Percentiles rank a stretch among this genome's conserved stretches.
These are phyloP conservation scores for Limnephilus auricula DNA, from an alignment of 2,888 invertebrate genomes.

Conservation along the genomic window DNA sequence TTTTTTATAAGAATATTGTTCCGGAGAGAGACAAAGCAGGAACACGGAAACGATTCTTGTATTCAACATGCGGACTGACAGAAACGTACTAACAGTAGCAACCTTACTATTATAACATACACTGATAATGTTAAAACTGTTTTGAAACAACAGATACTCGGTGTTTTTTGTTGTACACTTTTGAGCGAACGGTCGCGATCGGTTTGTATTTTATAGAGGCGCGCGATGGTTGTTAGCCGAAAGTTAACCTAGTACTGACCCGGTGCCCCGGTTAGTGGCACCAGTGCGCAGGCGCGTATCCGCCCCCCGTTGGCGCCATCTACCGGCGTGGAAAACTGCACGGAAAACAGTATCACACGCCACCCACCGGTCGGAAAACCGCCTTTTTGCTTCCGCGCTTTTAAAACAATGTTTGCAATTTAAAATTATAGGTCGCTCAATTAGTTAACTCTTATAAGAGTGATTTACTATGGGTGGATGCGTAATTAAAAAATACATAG, in stretches of 20 bases:
- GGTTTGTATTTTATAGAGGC: not conserved
- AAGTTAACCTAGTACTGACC: conserved; percentile 41
- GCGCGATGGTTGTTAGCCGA: conserved; percentile 16
- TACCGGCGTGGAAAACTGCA: not conserved
- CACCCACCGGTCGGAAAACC: not conserved
- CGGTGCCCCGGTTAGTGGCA: conserved; percentile 33
- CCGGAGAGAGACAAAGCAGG: conserved; percentile 23
- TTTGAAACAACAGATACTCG: not conserved
- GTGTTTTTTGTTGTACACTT: not conserved
- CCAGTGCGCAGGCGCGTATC: conserved; percentile 4
- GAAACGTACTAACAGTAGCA: not conserved
- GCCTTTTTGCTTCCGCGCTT: not conserved
- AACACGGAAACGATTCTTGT: not conserved
- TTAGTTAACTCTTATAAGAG: too few relatives aligned
- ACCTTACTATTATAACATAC: not conserved
- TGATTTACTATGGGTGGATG: too few relatives aligned
- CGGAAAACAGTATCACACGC: not conserved
- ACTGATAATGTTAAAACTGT: not conserved
- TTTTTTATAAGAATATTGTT: not conserved
- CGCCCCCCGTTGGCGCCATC: not conserved
- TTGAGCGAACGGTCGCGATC: not conserved
- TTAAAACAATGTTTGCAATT: not conserved
- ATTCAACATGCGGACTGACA: not conserved
- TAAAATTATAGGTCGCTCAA: too few relatives aligned
- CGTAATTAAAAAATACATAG: too few relatives aligned